Evolutionary conservation across 2,888 invertebrate species (phyloP).

Genomic region (Eupsilia transversa): DNA sequence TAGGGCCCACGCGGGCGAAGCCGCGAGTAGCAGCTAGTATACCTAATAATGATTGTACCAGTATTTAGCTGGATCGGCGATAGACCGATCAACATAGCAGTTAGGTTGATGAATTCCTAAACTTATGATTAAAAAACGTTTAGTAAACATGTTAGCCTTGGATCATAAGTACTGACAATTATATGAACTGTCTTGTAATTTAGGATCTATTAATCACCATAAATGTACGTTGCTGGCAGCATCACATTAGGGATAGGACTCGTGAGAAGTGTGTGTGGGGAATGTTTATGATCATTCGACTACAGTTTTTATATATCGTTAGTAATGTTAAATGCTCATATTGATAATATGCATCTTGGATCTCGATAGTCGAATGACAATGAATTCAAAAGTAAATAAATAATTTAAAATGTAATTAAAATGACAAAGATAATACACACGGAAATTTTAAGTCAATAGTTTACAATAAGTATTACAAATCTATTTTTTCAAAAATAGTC

Average conservation of each 20-base stretch:
- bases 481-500: neutral
- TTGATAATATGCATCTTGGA: neutral
- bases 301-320: neutral
- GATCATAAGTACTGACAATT: constrained; percentile 31
- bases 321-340: neutral
- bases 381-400: too few species aligned
- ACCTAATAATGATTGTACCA: neutral
- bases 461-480: neutral
- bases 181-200: constrained; percentile 27
- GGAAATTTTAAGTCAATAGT: neutral
- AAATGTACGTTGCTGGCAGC: neutral
- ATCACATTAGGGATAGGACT: constrained; percentile 4
- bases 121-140: constrained; percentile 32
- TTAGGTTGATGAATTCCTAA: constrained; percentile 3
- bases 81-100: constrained; percentile 1
- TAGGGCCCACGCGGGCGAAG: too few species aligned
- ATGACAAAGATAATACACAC: neutral
- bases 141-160: constrained; percentile 36
- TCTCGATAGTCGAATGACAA: neutral
- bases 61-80: neutral
- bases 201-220: constrained; percentile 24
- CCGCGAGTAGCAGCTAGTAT: too few species aligned
- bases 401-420: neutral
- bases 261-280: too few species aligned
- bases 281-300: constrained; percentile 2